Evolutionary conservation across 2,888 invertebrate genomes (phyloP).

Genomic region (Abrostola triplasia): DNA sequence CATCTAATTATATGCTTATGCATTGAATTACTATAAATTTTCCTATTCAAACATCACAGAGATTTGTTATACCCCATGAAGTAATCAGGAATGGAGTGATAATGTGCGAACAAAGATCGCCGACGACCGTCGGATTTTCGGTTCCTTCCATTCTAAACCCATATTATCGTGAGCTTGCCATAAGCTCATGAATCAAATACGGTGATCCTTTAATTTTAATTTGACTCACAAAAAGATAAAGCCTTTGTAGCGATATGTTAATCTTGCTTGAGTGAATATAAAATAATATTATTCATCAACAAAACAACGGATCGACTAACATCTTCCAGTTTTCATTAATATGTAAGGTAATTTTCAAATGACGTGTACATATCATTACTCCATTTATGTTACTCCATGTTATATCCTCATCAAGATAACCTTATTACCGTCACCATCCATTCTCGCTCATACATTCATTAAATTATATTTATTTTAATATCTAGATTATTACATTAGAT

Average conservation of each 20-base stretch:
- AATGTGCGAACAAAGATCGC: background rate
- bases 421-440: constrained; percentile 79
- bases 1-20: constrained; percentile 67
- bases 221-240: too few species aligned
- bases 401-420: constrained; percentile 75
- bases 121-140: background rate
- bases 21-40: constrained; percentile 79
- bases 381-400: constrained; percentile 50
- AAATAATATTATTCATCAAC: too few species aligned
- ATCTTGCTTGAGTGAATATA: too few species aligned
- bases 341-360: too few species aligned
- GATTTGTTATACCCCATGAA: constrained; percentile 74
- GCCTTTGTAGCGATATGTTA: too few species aligned
- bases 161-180: too few species aligned
- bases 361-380: background rate
- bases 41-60: constrained; percentile 85
- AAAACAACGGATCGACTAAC: too few species aligned
- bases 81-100: constrained; percentile 4
- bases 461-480: constrained; percentile 74
- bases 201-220: too few species aligned
- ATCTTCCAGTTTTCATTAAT: too few species aligned
- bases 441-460: constrained; percentile 74
- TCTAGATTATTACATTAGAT: constrained; percentile 73
- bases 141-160: too few species aligned
- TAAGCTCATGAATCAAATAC: too few species aligned